Percentiles rank a stretch among this genome's conserved stretches.
Conservation (phyloP, 2,113 vertebrate species). For the Fulica atra region DNA sequence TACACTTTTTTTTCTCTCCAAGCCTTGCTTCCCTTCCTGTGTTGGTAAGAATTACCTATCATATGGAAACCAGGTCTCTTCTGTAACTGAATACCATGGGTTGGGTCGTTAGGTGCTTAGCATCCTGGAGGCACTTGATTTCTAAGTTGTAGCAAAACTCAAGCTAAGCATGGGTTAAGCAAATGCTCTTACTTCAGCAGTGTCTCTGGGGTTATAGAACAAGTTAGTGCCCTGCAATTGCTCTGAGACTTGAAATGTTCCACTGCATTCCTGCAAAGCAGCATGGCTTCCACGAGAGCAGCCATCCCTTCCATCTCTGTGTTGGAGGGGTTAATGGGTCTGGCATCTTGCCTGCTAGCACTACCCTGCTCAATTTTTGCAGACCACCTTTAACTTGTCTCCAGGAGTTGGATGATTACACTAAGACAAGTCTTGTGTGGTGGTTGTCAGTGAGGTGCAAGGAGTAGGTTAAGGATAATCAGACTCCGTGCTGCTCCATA, state of each 20-base stretch:
- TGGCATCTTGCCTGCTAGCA: not conserved
- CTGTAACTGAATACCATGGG: not conserved
- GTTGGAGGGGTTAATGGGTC: not conserved
- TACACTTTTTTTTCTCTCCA: not conserved
- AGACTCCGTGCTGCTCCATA: not conserved
- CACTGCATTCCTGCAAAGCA: not conserved
- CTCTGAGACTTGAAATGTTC: not conserved
- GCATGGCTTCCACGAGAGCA: not conserved
- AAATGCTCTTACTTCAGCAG: not conserved
- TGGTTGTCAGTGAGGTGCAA: not conserved
- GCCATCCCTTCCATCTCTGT: not conserved
- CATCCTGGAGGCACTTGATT: not conserved
- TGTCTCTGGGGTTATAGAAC: not conserved
- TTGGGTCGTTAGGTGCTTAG: not conserved
- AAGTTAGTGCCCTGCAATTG: not conserved
- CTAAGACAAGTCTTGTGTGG: not conserved
- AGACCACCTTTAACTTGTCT: not conserved
- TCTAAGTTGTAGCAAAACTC: not conserved
- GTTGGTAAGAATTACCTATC: not conserved
- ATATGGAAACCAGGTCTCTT: not conserved
- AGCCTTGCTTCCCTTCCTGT: not conserved
- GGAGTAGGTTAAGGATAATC: not conserved
- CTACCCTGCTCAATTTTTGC: not conserved
- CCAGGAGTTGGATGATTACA: not conserved
- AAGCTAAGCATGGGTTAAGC: slow-evolving; percentile 1